Evolutionary conservation across 2,888 invertebrate genomes (phyloP).

Genomic region (Ceratothoa steindachneri): DNA sequence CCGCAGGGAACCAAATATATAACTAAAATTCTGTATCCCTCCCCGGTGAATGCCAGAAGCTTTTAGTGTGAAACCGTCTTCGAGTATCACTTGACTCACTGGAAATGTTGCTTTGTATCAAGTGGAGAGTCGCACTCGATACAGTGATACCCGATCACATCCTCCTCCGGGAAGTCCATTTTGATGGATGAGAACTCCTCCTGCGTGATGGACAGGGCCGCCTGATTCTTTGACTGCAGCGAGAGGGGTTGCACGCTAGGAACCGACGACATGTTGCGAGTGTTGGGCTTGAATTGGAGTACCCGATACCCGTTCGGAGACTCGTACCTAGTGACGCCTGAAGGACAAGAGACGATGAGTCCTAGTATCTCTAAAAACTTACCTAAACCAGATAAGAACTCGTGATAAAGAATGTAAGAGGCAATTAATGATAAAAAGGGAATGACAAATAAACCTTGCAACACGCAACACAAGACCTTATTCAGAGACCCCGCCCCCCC

Average conservation of each 20-base stretch:
- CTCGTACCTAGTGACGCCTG: not conserved
- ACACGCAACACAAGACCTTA: too few species aligned
- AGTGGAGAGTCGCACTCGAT: slow-evolving; percentile 27
- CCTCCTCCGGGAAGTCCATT: not conserved
- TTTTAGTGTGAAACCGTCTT: too few species aligned
- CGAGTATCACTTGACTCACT: slow-evolving; percentile 16
- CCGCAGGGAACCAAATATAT: too few species aligned
- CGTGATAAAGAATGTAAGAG: too few species aligned
- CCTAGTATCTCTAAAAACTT: too few species aligned
- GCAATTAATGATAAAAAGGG: too few species aligned
- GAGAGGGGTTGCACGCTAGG: not conserved
- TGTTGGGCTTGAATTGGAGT: not conserved
- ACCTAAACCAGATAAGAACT: too few species aligned
- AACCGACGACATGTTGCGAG: not conserved
- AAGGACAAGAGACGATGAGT: not conserved
- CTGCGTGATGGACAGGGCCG: slow-evolving; percentile 27
- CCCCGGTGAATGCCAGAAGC: too few species aligned
- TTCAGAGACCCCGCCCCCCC: too few species aligned
- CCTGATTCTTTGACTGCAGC: not conserved
- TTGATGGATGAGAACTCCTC: not conserved
- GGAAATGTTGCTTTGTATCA: slow-evolving; percentile 21
- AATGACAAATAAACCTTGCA: too few species aligned
- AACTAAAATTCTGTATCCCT: too few species aligned
- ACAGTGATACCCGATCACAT: slow-evolving; percentile 15
- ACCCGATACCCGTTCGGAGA: not conserved